Base-by-base conservation (phyloP, 2,888 invertebrate species). In the Pollenia amentaria region DNA sequence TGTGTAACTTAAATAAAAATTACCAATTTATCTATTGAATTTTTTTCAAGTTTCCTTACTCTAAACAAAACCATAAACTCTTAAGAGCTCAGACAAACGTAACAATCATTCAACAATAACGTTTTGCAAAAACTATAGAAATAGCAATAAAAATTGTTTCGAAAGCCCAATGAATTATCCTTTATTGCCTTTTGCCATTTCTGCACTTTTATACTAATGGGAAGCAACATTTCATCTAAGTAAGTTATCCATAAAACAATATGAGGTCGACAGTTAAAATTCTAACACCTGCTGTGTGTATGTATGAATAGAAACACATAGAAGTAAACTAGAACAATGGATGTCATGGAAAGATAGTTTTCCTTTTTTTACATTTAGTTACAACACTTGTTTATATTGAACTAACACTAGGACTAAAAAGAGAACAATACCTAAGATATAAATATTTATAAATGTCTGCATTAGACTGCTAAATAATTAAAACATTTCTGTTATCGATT, bases 81-180 rank as follows among this genome's bases (percentile, higher is more conserved):
- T 65, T 78, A 51, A 51, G 51, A 65, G 60, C 44, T 51, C 18
- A 73, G 72, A 79, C 65, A 73, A 55, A 29, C 57, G 44, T 72
- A 78, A 60, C 72, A 84, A 78, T 73, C 73, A 67, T 78, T 67
- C 48, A 79, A 72, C 78, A 73, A 60, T 67, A 78, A 84, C 78
- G 60, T 78, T 69, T 83, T 57, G 48, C 21, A 65, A 40, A 65
- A 65, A 72, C 70, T 57, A 51, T 29, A 53, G 46, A n/a, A 73
- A 78, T 67, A 77, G 78, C 60, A 78, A 78, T 78, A 84, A 84
- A 79, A 78, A 67, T 62, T 57, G 51, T 67, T 84, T 18, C 46
- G 2, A 57, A 84, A 73, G 72, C 57, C 78, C 67, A 84, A 78
- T 84, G 78, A 84, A 84, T 73, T 84, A 84, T 78, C 51, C 53